A percentile compares a stretch with the other conserved stretches of the same genome.
These are phyloP conservation scores for Grammomys dolichurus DNA, from an alignment of 2,113 vertebrate species.

Conservation along the genomic window DNA sequence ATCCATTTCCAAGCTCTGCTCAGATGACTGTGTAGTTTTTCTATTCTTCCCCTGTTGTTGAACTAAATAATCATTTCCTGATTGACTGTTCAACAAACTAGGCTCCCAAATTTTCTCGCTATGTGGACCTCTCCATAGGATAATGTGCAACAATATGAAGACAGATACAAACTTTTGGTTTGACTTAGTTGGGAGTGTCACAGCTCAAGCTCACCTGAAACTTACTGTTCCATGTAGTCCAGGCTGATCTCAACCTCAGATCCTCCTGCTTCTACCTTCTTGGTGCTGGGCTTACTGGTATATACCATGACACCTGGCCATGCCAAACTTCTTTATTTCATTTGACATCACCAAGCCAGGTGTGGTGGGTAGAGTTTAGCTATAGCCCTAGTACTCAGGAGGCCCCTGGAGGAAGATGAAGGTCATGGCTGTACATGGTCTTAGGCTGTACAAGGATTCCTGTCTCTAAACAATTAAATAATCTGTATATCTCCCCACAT, in stretches of 20 bases:
- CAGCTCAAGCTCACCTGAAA: not conserved
- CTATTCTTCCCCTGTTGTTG: not conserved
- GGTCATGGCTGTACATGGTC: not conserved
- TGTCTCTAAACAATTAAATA: not conserved
- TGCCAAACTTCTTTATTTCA: not conserved
- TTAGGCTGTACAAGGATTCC: not conserved
- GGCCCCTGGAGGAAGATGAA: not conserved
- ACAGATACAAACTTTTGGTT: not conserved
- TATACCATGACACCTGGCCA: not conserved
- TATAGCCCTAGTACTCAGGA: not conserved
- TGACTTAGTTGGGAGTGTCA: not conserved
- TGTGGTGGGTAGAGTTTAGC: not conserved
- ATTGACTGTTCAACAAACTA: not conserved
- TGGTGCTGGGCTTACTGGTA: not conserved
- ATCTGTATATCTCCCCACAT: not conserved
- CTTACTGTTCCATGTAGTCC: not conserved
- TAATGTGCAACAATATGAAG: not conserved
- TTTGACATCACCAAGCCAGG: not conserved
- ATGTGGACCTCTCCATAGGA: not conserved
- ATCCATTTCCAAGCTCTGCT: not conserved
- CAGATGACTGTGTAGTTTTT: not conserved
- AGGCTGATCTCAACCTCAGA: not conserved
- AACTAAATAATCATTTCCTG: not conserved
- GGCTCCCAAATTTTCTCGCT: not conserved
- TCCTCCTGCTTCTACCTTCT: not conserved